phyloP scores from a whole-genome alignment of 2,113 vertebrate species.

The Colistium nudipinnis region DNA sequence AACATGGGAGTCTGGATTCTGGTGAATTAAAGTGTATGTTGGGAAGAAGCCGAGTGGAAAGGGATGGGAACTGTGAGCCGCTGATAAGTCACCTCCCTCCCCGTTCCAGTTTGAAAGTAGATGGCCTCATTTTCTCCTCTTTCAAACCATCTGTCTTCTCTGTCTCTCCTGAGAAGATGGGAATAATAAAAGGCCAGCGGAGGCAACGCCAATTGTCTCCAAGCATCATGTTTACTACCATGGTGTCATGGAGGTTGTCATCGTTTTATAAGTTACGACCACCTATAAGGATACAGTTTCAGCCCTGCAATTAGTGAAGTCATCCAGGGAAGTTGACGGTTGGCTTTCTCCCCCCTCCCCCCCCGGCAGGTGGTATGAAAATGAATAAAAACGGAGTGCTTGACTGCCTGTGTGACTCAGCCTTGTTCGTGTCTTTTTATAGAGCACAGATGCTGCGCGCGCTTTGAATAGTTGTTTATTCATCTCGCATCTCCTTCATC shows the following conservation, averaged over 20 bases:
- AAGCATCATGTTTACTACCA: neutral
- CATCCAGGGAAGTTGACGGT: constrained; percentile 25
- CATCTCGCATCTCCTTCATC: constrained; percentile 32
- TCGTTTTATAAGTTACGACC: neutral
- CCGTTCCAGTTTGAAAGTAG: constrained; percentile 15
- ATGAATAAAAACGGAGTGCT: constrained; percentile 32
- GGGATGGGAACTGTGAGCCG: constrained; percentile 1
- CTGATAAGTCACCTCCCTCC: neutral
- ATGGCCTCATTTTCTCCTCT: constrained; percentile 17
- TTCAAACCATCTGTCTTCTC: constrained; percentile 38
- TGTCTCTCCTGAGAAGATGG: constrained; percentile 4
- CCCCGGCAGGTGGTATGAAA: constrained; percentile 38
- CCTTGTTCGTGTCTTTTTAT: constrained; percentile 29
- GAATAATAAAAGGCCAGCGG: neutral
- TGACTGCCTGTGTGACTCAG: constrained; percentile 40
- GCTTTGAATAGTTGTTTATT: constrained; percentile 43
- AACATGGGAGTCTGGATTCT: neutral
- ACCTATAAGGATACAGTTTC: neutral
- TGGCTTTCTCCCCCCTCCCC: constrained; percentile 21
- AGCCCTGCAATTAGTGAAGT: constrained; percentile 28
- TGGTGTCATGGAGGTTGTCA: constrained; percentile 3
- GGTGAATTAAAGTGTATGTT: constrained; percentile 2
- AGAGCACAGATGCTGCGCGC: constrained; percentile 40
- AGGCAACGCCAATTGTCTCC: constrained; percentile 19
- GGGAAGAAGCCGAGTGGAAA: constrained; percentile 1